Evolutionary conservation across 2,888 invertebrate species (phyloP).

Genomic region (Dolichomitus sp.): DNA sequence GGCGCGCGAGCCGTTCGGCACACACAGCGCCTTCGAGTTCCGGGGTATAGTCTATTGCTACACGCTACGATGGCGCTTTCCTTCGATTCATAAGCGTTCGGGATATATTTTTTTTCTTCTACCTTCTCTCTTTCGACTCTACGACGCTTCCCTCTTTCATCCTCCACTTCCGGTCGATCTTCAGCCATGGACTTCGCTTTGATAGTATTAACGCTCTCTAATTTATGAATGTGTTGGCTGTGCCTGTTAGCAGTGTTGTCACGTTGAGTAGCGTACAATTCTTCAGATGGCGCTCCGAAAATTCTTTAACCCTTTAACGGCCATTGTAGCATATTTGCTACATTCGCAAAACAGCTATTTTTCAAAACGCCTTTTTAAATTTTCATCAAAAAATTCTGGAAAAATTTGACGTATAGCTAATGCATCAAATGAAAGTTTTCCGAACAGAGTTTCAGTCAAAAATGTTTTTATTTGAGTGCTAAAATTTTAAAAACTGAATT

Average conservation of each 20-base stretch:
- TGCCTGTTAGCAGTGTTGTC: neutral
- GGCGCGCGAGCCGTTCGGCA: constrained; percentile 52
- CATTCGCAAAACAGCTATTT: too few species aligned
- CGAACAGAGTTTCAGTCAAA: too few species aligned
- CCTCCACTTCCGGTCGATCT: constrained; percentile 54
- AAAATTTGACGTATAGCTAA: too few species aligned
- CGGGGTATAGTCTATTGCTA: constrained; percentile 42
- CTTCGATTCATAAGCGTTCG: constrained; percentile 56
- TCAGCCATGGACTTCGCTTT: constrained; percentile 9
- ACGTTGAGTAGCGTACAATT: too few species aligned
- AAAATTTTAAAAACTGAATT: too few species aligned
- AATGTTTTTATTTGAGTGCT: too few species aligned
- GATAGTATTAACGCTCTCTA: neutral
- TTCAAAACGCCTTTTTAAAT: too few species aligned
- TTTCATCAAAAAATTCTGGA: too few species aligned
- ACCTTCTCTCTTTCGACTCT: constrained; percentile 14
- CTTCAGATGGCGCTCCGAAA: too few species aligned
- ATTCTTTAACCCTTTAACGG: too few species aligned
- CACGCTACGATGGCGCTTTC: constrained; percentile 50
- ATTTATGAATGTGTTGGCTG: neutral
- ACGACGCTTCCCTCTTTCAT: constrained; percentile 49
- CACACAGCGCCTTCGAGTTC: constrained; percentile 40
- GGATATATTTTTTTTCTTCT: constrained; percentile 8
- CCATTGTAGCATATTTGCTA: too few species aligned
- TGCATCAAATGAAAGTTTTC: too few species aligned